These are phyloP conservation scores for Caretta caretta DNA, from an alignment of 2,113 vertebrate species.

Conservation along the genomic window DNA sequence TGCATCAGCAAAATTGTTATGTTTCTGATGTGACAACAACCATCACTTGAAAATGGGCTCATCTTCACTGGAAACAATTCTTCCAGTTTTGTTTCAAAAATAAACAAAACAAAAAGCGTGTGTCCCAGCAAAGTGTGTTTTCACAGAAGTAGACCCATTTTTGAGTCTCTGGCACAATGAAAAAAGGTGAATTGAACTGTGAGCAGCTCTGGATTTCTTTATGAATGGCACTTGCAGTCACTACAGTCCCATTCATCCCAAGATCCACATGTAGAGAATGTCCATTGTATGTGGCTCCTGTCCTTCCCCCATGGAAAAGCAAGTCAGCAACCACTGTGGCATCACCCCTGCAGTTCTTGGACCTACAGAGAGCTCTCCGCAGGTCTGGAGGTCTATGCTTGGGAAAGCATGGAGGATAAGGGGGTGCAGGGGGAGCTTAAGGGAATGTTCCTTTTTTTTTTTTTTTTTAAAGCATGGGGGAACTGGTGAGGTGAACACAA, in stretches of 20 bases:
- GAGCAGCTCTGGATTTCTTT: background rate
- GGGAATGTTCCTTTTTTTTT: background rate
- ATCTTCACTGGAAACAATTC: background rate
- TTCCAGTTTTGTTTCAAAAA: background rate
- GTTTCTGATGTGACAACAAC: background rate
- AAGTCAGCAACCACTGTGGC: background rate
- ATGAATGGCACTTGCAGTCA: background rate
- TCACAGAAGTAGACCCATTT: background rate
- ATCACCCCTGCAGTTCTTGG: background rate
- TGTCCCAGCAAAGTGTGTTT: background rate
- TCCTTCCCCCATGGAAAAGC: background rate
- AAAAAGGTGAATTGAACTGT: background rate
- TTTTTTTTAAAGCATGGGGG: background rate
- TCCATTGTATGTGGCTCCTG: background rate
- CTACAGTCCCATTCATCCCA: background rate
- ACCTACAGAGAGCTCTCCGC: background rate
- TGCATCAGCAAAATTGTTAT: background rate
- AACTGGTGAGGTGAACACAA: background rate
- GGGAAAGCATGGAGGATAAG: background rate
- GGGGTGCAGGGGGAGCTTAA: background rate
- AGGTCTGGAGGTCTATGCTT: too few relatives aligned
- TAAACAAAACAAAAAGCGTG: background rate
- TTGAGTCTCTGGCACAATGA: background rate
- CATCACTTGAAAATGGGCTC: background rate
- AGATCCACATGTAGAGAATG: background rate